Evolutionary conservation across 2,888 invertebrate genomes (phyloP), one percentile per base, ranked within the genome.

Genomic region (Chrysolina americana): DNA sequence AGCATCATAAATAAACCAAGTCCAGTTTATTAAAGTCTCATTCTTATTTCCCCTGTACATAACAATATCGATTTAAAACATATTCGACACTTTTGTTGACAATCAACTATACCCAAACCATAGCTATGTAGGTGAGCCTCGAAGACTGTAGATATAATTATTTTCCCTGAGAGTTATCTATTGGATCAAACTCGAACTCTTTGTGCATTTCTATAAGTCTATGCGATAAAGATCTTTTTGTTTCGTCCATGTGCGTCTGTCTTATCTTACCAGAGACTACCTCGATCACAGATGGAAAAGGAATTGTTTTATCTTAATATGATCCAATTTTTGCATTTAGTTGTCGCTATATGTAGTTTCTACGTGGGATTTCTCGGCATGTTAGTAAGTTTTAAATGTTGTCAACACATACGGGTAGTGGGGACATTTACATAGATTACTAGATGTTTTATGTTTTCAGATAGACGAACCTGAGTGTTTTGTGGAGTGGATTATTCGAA

Each of bases 241-340:
- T 73, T 73, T 65, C 44, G 64, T 36, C 56, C 65, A n/a, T 68
- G 73, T 56, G 44, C 28, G 44, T 47, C 64, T 69, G 44, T 47
- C 64, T 69, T 69, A 69, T 73, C 73, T 65, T 41, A 56, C 56
- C 47, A 44, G 59, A 50, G 47, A 56, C 41, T 17, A 66, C 47
- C 4, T n/a, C 19, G 19, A 9, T 72, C 62, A 64, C 8, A 65
- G 70, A 75, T 75, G 64, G 23, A 71, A 71, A 75, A 75, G 74
- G 74, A 75, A 71, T 75, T 75, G 74, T 75, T 68, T 75, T 75
- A 75, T 75, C 71, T 75, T 71, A 64, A 75, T 75, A 75, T 75
- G 68, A 75, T 75, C 74, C 74, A 71, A 75, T 75, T 75, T 71
- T 71, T 68, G 21, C 63, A 11, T 6, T 56, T 21, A n/a, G 15